Percentiles rank a stretch among this genome's conserved stretches.
phyloP scores from a whole-genome alignment of 2,113 vertebrate genomes.

The Ovis aries region DNA sequence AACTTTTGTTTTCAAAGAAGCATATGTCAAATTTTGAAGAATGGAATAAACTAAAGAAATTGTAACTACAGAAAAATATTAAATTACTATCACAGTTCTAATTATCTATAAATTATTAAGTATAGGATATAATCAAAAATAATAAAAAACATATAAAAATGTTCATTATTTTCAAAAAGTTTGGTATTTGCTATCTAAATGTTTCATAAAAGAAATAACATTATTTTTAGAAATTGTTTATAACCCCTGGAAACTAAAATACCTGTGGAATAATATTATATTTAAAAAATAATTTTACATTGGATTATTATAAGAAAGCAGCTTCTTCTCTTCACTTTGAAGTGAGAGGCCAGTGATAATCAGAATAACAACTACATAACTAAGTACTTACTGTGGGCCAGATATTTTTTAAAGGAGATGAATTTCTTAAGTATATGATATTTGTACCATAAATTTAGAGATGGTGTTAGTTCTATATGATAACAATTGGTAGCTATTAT shows the following conservation, averaged over 20 bases:
- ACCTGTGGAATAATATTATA: not conserved
- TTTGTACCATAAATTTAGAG: not conserved
- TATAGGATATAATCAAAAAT: not conserved
- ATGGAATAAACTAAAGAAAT: not conserved
- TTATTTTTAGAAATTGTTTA: not conserved
- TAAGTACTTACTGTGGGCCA: not conserved
- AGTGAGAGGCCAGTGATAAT: not conserved
- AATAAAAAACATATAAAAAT: not conserved
- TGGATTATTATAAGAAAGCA: not conserved
- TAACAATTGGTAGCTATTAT: not conserved
- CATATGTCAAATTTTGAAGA: not conserved
- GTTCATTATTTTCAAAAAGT: not conserved
- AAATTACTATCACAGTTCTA: not conserved
- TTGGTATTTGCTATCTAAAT: not conserved
- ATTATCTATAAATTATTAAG: not conserved
- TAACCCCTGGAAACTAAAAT: not conserved
- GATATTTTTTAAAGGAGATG: not conserved
- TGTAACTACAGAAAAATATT: not conserved
- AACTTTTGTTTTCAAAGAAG: constrained; percentile 4
- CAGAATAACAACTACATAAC: not conserved
- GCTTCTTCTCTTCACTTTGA: not conserved
- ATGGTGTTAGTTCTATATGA: not conserved
- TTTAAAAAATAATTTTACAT: not conserved
- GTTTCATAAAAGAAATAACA: not conserved
- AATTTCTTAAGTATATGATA: not conserved